A percentile compares a stretch with the other conserved stretches of the same genome.
Conservation (phyloP, 2,888 invertebrate species). For the Drepana falcataria region DNA sequence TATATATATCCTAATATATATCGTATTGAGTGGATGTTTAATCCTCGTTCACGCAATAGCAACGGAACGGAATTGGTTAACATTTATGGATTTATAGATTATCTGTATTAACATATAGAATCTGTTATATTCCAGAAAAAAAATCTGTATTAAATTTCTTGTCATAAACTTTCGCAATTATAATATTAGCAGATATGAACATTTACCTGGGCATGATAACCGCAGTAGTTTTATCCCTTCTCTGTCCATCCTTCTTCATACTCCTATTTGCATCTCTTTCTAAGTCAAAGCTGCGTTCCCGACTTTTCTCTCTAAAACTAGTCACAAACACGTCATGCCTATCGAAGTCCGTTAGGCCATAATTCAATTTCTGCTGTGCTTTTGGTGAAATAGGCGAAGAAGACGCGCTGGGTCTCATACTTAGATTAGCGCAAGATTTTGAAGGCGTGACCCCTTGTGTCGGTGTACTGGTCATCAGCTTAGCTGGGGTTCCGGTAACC, state of each 20-base stretch:
- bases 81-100: no score
- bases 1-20: no score
- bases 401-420: constrained; percentile 32
- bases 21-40: no score
- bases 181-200: not conserved
- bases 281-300: constrained; percentile 48
- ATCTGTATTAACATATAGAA: no score
- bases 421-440: constrained; percentile 71
- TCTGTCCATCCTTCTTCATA: constrained; percentile 43
- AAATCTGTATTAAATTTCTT: no score
- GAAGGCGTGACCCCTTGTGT: constrained; percentile 63
- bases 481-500: constrained; percentile 42
- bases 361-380: constrained; percentile 79
- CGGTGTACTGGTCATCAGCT: constrained; percentile 62
- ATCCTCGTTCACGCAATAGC: no score
- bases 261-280: constrained; percentile 50
- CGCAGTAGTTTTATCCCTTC: constrained; percentile 65
- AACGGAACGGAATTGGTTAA: no score
- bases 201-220: constrained; percentile 70
- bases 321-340: constrained; percentile 66
- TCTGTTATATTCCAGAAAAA: no score
- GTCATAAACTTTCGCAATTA: no score
- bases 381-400: constrained; percentile 69
- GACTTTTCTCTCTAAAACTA: constrained; percentile 56
- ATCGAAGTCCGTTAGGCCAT: constrained; percentile 55